These are phyloP conservation scores for Brotula barbata DNA, from an alignment of 2,797 vertebrate species.

Conservation along the genomic window DNA sequence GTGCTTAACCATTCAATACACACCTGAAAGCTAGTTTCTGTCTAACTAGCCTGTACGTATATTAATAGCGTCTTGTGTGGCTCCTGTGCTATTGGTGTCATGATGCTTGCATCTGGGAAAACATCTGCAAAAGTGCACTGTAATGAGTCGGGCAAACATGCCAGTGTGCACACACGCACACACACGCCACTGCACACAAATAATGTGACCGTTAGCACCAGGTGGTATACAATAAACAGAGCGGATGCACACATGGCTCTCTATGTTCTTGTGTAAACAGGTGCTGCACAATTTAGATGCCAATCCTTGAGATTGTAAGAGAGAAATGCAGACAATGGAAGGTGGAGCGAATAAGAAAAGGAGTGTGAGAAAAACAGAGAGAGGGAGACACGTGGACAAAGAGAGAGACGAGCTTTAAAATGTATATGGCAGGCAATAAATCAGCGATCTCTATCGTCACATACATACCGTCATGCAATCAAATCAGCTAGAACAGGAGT, in stretches of 20 bases:
- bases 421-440: too few species aligned
- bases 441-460: too few species aligned
- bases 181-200: slow-evolving; percentile 30
- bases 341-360: too few species aligned
- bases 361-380: too few species aligned
- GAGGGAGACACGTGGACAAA: too few species aligned
- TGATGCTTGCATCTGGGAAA: slow-evolving; percentile 57
- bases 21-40: slow-evolving; percentile 22
- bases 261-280: slow-evolving; percentile 53
- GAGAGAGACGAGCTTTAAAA: too few species aligned
- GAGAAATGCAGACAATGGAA: background rate
- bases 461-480: too few species aligned
- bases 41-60: slow-evolving; percentile 22
- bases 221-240: slow-evolving; percentile 45
- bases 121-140: slow-evolving; percentile 56
- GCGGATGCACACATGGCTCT: slow-evolving; percentile 49
- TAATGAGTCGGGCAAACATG: slow-evolving; percentile 53
- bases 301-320: background rate
- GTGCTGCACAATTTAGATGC: slow-evolving; percentile 33
- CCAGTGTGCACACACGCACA: slow-evolving; percentile 16
- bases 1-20: slow-evolving; percentile 40
- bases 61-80: slow-evolving; percentile 29
- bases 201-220: slow-evolving; percentile 35
- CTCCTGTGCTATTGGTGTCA: slow-evolving; percentile 32
- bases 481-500: too few species aligned